phyloP scores from a whole-genome alignment of 2,888 invertebrate species.

The Conomelus anceps region DNA sequence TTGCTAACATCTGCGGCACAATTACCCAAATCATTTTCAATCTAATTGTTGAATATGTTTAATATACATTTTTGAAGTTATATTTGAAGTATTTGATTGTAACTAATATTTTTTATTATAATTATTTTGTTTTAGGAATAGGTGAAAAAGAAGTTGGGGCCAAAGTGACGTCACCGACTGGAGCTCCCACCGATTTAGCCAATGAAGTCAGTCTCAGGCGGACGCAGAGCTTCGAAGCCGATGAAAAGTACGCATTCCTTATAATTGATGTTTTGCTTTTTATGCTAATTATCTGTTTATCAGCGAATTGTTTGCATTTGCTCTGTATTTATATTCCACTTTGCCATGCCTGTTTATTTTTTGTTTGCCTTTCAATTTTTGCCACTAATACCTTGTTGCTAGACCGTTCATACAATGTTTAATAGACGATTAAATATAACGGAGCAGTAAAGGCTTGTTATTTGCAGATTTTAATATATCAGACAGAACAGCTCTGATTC shows the following conservation, averaged over 20 bases:
- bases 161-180: constrained; percentile 27
- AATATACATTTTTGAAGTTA: no score
- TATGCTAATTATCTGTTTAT: no score
- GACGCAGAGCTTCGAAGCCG: constrained; percentile 81
- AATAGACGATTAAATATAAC: no score
- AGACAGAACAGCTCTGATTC: no score
- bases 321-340: constrained; percentile 20
- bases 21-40: no score
- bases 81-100: no score
- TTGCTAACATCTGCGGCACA: no score
- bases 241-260: constrained; percentile 60
- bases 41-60: no score
- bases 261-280: no score
- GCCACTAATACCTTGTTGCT: neutral
- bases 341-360: neutral
- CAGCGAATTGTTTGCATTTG: constrained; percentile 7
- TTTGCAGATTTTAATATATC: no score
- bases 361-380: neutral
- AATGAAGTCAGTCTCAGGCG: constrained; percentile 67
- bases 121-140: constrained; percentile 37
- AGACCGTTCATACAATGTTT: neutral
- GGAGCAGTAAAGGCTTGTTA: no score
- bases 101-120: no score
- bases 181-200: constrained; percentile 39
- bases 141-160: constrained; percentile 43